phyloP scores from a whole-genome alignment of 2,797 vertebrate species.

The Sarcophilus harrisii region DNA sequence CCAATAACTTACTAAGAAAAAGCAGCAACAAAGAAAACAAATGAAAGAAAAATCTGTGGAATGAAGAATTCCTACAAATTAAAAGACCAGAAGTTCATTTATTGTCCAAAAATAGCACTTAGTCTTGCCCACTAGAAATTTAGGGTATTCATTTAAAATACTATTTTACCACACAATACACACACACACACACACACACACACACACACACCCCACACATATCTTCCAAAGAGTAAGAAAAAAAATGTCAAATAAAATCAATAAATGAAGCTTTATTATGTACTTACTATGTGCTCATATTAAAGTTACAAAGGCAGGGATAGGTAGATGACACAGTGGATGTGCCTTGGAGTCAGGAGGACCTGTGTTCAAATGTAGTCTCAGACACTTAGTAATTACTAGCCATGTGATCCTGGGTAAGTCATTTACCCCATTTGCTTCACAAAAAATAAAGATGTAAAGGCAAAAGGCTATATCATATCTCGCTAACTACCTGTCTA shows the following conservation, averaged over 20 bases:
- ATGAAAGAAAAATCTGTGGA: background rate
- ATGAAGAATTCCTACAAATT: background rate
- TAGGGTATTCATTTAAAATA: background rate
- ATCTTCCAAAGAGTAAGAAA: background rate
- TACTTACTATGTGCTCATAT: too few relatives aligned
- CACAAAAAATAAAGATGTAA: background rate
- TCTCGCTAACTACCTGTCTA: background rate
- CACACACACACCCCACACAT: background rate
- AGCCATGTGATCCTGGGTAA: too few relatives aligned
- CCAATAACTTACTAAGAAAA: conserved; percentile 8
- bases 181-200: background rate
- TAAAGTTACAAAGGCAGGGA: too few relatives aligned
- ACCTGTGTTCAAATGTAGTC: too few relatives aligned
- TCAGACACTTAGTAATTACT: too few relatives aligned
- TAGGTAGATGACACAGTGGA: too few relatives aligned
- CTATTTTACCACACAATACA: background rate
- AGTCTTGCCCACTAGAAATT: conserved; percentile 7
- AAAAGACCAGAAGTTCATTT: background rate
- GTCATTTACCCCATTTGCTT: too few relatives aligned
- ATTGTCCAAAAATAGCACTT: conserved; percentile 23
- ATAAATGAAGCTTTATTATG: background rate
- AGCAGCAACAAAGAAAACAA: background rate
- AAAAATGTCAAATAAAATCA: background rate
- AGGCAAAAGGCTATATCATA: background rate
- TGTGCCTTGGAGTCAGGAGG: too few relatives aligned